Base-by-base conservation (phyloP, 2,797 vertebrate genomes). In the Pseudotriccus pelzelni region DNA sequence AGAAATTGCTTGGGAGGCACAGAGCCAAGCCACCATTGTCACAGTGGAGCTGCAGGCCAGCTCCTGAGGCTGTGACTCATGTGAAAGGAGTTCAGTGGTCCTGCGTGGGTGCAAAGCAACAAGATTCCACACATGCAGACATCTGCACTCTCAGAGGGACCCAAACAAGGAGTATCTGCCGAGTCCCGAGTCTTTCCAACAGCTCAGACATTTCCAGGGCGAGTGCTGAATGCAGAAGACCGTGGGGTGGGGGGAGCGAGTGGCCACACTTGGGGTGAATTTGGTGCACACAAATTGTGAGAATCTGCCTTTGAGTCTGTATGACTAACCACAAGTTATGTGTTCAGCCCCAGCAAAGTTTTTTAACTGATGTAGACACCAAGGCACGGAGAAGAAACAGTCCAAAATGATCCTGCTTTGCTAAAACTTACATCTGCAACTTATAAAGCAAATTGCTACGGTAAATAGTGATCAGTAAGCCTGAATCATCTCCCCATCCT, bases 401-500 rank as follows among this genome's bases (percentile, higher is more conserved):
- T 21, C 66, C 3, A 3, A 79, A 85, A 84, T 27, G 63, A 82
- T 90, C 84, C 60, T 32, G 21, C 37, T 93, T 89, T 80, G 56
- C 74, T 87, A 30, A 75, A 87, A 94, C 49, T 93, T 93, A 91
- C 74, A 89, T 86, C 74, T 94, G 94, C 70, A 94, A 94, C 52
- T 87, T 89, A 76, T 84, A 94, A 94, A 93, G 80, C 44, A 64
- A 95, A 94, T 90, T 95, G 77, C 74, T 53, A 41, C n/a, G 90
- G 87, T 87, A 93, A 94, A 93, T 70, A 96, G 63, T 2, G 67
- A 94, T 87, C 90, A 89, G 90, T 59, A 24, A 87, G 83, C 55
- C 93, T 96, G 96, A 96, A 96, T 97, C 95, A 94, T 94, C 88
- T 90, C 64, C 69, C 56, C 93, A 94, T 91, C 96, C 93, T 96